Evolutionary conservation across 2,888 invertebrate genomes (phyloP).

Genomic region (Homarus gammarus): DNA sequence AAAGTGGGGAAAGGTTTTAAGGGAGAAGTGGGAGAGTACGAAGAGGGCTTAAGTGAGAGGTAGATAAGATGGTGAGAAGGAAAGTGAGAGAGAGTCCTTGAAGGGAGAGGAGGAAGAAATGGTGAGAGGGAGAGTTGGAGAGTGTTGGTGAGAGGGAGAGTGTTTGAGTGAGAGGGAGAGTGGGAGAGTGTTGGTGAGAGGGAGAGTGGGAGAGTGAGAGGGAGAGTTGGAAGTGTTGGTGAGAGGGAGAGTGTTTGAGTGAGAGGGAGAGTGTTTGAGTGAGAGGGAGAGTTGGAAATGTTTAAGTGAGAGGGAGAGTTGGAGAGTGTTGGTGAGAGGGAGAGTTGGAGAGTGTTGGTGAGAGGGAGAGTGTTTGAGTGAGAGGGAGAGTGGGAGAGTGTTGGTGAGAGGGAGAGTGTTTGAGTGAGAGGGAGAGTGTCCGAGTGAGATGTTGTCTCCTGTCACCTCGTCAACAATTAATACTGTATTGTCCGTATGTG

Average conservation of each 20-base stretch:
- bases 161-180: background rate
- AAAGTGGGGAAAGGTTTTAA: background rate
- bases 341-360: too few species aligned
- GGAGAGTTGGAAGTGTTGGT: background rate
- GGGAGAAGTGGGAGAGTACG: background rate
- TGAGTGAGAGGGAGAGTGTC: background rate
- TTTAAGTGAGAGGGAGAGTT: background rate
- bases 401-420: background rate
- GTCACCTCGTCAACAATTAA: too few species aligned
- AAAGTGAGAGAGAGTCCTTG: background rate
- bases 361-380: background rate
- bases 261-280: too few species aligned
- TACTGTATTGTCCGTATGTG: constrained; percentile 36
- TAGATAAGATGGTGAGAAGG: background rate
- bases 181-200: background rate
- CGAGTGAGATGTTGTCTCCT: background rate
- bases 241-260: too few species aligned
- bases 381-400: background rate
- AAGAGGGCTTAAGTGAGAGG: background rate
- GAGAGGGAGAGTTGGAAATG: too few species aligned
- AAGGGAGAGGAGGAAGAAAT: background rate
- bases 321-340: background rate
- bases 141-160: background rate
- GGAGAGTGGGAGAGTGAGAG: background rate
- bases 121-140: background rate